Conservation (phyloP, 2,113 vertebrate species). For the Platysternon megacephalum region DNA sequence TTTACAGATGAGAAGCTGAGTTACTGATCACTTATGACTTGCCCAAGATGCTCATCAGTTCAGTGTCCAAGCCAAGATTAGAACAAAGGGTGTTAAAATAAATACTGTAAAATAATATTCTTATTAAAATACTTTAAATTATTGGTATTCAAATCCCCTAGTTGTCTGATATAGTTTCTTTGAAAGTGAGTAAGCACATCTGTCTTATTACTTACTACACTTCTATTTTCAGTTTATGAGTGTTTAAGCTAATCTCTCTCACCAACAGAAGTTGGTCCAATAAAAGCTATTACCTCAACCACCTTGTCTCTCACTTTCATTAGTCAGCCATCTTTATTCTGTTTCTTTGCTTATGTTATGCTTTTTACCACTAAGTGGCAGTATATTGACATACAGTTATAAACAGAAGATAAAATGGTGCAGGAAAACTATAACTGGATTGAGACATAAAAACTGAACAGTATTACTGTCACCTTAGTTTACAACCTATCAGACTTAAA, state of each 20-base stretch:
- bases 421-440: neutral
- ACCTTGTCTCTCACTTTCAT: neutral
- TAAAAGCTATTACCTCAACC: neutral
- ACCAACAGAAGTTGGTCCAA: neutral
- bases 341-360: neutral
- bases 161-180: neutral
- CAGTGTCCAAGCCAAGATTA: neutral
- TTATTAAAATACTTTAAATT: neutral
- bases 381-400: constrained; percentile 36
- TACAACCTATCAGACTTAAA: neutral
- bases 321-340: neutral
- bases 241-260: neutral
- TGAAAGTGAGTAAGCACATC: neutral
- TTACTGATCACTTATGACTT: neutral
- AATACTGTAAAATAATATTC: neutral
- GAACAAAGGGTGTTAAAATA: neutral
- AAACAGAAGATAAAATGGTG: constrained; percentile 24
- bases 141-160: neutral
- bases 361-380: constrained; percentile 69
- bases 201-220: too few relatives aligned
- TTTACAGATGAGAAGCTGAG: neutral
- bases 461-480: neutral
- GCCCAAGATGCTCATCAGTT: neutral
- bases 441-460: neutral
- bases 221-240: neutral